These are phyloP conservation scores for Burhinus oedicnemus DNA, from an alignment of 2,113 vertebrate species.

Conservation along the genomic window DNA sequence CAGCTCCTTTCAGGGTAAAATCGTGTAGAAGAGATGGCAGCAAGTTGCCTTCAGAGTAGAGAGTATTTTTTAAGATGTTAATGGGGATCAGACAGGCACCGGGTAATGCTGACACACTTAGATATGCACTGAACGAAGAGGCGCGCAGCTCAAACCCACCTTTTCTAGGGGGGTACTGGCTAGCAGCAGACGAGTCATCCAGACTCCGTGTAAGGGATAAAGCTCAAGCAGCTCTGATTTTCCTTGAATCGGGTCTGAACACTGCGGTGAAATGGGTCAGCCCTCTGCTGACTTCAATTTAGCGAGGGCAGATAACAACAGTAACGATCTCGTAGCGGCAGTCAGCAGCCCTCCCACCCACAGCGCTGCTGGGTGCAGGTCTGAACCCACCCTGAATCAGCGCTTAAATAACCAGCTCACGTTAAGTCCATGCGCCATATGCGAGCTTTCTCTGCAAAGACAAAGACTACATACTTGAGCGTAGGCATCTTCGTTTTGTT, in stretches of 20 bases:
- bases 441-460: background rate
- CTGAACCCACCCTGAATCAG: fast-evolving
- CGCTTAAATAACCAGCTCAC: fast-evolving
- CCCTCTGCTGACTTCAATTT: background rate
- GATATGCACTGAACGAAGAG: background rate
- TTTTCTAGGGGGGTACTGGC: background rate
- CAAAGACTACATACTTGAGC: fast-evolving
- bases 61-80: background rate
- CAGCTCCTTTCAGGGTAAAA: fast-evolving
- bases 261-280: fast-evolving
- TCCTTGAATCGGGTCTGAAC: background rate
- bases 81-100: background rate
- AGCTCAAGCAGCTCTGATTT: background rate
- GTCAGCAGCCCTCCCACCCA: fast-evolving
- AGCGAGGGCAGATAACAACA: fast-evolving
- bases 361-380: fast-evolving
- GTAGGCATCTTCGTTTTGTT: fast-evolving
- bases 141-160: background rate
- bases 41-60: fast-evolving
- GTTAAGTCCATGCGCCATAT: fast-evolving
- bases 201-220: background rate
- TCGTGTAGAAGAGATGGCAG: fast-evolving
- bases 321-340: fast-evolving
- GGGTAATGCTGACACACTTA: background rate
- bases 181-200: background rate